Percentiles rank a stretch among this genome's conserved stretches.
Evolutionary conservation across 2,888 invertebrate genomes (phyloP).

Genomic region (Selenia dentaria): DNA sequence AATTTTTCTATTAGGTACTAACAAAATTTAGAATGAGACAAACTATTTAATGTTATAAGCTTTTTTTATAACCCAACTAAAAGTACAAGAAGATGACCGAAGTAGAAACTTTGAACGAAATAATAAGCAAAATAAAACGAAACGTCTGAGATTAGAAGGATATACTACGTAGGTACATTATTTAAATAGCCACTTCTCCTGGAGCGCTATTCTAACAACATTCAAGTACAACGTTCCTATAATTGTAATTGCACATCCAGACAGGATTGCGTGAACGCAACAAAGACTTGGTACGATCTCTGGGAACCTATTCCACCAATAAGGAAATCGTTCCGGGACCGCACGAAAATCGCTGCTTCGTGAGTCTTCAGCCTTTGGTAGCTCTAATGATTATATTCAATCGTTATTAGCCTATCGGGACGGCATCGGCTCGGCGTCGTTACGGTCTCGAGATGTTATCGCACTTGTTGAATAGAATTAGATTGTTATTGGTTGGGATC

Average conservation of each 20-base stretch:
- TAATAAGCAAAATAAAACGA: background rate
- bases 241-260: slow-evolving; percentile 30
- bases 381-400: slow-evolving; percentile 62
- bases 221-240: slow-evolving; percentile 39
- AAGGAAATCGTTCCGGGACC: slow-evolving; percentile 71
- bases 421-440: slow-evolving; percentile 29
- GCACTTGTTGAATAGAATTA: slow-evolving; percentile 34
- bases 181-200: slow-evolving; percentile 10
- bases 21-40: too few species aligned
- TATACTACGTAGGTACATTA: background rate
- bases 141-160: too few species aligned
- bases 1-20: too few species aligned
- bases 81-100: too few species aligned
- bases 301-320: slow-evolving; percentile 73
- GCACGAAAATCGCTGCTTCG: slow-evolving; percentile 73
- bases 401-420: slow-evolving; percentile 45
- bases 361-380: slow-evolving; percentile 53
- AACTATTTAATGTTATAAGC: too few species aligned
- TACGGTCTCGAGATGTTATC: slow-evolving; percentile 29
- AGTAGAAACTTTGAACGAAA: background rate
- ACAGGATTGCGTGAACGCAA: slow-evolving; percentile 50
- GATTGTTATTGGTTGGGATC: slow-evolving; percentile 26
- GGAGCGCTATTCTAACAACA: slow-evolving; percentile 15
- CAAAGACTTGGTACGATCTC: slow-evolving; percentile 61
- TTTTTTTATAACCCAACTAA: too few species aligned